phyloP scores from a whole-genome alignment of 2,797 vertebrate species.

The Amblyraja radiata region DNA sequence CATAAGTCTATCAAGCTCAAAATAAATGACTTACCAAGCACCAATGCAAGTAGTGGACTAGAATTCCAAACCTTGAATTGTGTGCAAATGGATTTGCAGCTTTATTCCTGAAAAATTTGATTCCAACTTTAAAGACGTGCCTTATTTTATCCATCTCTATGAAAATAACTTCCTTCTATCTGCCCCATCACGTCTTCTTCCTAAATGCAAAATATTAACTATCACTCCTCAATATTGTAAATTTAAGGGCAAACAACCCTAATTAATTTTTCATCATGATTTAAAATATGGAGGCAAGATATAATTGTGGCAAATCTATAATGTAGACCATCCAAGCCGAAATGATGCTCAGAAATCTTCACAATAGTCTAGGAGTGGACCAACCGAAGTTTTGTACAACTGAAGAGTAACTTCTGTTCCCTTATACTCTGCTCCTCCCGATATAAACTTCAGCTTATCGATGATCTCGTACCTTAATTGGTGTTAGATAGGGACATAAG shows the following conservation, averaged over 20 bases:
- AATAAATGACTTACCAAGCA: background rate
- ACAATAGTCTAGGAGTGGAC: background rate
- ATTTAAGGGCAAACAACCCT: background rate
- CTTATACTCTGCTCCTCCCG: too few species aligned
- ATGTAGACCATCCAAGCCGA: background rate
- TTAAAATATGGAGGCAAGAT: background rate
- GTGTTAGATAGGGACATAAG: too few species aligned
- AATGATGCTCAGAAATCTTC: background rate
- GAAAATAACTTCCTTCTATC: background rate
- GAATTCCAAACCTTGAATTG: background rate
- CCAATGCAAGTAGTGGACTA: background rate
- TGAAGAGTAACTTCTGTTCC: background rate
- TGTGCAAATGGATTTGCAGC: background rate
- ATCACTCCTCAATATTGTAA: background rate
- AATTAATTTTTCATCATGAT: background rate
- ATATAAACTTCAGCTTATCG: background rate
- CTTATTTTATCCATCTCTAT: background rate
- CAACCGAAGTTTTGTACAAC: background rate
- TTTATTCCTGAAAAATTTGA: background rate
- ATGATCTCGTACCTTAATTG: background rate
- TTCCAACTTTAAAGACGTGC: background rate
- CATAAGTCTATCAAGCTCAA: background rate
- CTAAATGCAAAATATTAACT: background rate
- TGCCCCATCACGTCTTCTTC: background rate
- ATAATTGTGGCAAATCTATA: background rate